Evolutionary conservation across 2,113 vertebrate genomes (phyloP).

Genomic region (Panthera tigris): DNA sequence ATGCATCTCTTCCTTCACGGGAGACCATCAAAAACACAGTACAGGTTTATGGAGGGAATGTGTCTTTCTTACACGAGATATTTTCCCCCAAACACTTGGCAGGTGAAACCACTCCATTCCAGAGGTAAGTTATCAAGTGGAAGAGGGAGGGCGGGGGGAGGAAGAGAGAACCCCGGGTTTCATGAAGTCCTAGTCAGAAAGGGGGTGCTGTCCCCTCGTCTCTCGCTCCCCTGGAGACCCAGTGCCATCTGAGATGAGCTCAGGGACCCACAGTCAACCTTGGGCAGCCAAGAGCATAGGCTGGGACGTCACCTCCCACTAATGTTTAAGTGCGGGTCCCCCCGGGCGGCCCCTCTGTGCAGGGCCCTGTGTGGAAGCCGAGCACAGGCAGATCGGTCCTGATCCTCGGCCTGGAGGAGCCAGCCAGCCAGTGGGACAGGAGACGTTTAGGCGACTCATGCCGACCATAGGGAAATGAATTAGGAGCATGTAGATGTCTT

Average conservation of each 20-base stretch:
- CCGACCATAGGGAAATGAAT: background rate
- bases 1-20: conserved; percentile 63
- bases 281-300: background rate
- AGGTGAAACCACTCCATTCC: conserved; percentile 53
- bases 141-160: background rate
- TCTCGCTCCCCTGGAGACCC: background rate
- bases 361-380: background rate
- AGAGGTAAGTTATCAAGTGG: conserved; percentile 28
- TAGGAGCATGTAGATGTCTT: background rate
- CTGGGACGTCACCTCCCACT: no score
- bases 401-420: background rate
- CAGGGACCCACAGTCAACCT: background rate
- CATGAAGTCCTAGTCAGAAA: background rate
- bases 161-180: background rate
- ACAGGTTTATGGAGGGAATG: conserved; percentile 65
- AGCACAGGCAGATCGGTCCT: background rate
- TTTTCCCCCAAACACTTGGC: conserved; percentile 27
- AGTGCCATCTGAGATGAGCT: background rate
- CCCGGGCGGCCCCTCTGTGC: background rate
- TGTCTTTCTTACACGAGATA: conserved; percentile 30
- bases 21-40: conserved; percentile 66
- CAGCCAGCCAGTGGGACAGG: background rate
- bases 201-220: background rate
- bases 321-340: background rate
- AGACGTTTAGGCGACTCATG: background rate